These are phyloP conservation scores for Myxocyprinus asiaticus DNA, from an alignment of 2,113 vertebrate species.

Conservation along the genomic window DNA sequence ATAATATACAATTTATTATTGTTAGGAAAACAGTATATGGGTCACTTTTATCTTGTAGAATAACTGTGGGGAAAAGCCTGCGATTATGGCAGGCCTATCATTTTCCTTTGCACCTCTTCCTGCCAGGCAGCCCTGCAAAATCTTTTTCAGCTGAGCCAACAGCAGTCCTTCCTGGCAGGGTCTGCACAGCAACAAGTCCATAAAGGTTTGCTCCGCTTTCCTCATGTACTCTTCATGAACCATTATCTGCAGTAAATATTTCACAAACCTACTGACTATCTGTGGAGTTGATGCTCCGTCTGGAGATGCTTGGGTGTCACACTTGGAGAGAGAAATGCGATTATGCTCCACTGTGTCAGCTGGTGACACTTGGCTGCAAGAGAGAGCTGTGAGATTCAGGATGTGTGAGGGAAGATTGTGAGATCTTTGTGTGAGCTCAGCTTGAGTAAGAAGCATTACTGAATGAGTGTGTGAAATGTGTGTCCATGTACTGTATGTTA, in stretches of 20 bases:
- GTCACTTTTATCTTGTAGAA: too few relatives aligned
- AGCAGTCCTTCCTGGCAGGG: constrained; percentile 42
- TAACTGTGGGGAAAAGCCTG: neutral
- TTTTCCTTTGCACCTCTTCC: constrained; percentile 19
- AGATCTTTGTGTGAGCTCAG: neutral
- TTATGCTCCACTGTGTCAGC: constrained; percentile 49
- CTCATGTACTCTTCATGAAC: constrained; percentile 42
- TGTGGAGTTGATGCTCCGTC: constrained; percentile 41
- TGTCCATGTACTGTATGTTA: neutral
- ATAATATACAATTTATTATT: too few relatives aligned
- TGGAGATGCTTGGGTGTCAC: constrained; percentile 54
- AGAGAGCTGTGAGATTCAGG: constrained; percentile 51
- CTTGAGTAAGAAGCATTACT: constrained; percentile 26
- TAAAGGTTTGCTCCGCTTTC: constrained; percentile 10
- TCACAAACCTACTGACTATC: constrained; percentile 43
- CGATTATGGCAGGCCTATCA: neutral
- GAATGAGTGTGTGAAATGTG: neutral
- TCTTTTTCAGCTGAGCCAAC: constrained; percentile 49
- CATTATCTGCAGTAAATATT: constrained; percentile 54
- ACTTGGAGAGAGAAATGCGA: constrained; percentile 48
- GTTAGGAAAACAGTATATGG: too few relatives aligned
- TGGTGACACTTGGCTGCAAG: constrained; percentile 54
- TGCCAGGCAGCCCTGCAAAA: constrained; percentile 47
- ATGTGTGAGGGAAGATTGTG: constrained; percentile 34
- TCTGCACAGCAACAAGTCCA: constrained; percentile 31